Evolutionary conservation across 2,888 invertebrate species (phyloP).

Genomic region (Pollenia angustigena): DNA sequence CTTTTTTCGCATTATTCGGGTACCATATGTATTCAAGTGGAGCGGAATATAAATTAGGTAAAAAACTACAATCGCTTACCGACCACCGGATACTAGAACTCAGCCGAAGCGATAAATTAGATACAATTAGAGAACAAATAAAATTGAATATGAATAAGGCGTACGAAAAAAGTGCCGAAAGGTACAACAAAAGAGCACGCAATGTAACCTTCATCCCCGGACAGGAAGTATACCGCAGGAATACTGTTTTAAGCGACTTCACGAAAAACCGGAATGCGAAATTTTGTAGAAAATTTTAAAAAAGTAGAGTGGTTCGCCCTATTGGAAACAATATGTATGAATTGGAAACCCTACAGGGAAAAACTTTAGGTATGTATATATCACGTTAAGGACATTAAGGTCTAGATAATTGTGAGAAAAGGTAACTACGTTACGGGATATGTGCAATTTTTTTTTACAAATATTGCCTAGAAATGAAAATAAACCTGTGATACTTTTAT

Average conservation of each 20-base stretch:
- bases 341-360: no score
- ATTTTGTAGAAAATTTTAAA: no score
- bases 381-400: no score
- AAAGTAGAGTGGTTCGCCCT: no score
- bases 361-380: no score
- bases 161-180: background rate
- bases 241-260: background rate
- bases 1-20: background rate
- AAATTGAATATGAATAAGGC: background rate
- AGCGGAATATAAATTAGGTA: constrained; percentile 33
- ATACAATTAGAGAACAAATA: constrained; percentile 14
- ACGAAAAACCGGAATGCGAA: no score
- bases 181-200: constrained; percentile 17
- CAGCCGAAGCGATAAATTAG: background rate
- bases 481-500: no score
- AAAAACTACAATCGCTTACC: constrained; percentile 17
- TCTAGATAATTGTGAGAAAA: no score
- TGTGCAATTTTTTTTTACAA: no score
- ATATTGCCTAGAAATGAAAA: no score
- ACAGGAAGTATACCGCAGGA: constrained; percentile 26
- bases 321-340: no score
- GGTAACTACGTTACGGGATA: no score
- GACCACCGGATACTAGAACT: background rate
- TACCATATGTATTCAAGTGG: constrained; percentile 38
- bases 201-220: constrained; percentile 8